Evolutionary conservation across 2,888 invertebrate species (phyloP).

Genomic region (Lamproptera curius): DNA sequence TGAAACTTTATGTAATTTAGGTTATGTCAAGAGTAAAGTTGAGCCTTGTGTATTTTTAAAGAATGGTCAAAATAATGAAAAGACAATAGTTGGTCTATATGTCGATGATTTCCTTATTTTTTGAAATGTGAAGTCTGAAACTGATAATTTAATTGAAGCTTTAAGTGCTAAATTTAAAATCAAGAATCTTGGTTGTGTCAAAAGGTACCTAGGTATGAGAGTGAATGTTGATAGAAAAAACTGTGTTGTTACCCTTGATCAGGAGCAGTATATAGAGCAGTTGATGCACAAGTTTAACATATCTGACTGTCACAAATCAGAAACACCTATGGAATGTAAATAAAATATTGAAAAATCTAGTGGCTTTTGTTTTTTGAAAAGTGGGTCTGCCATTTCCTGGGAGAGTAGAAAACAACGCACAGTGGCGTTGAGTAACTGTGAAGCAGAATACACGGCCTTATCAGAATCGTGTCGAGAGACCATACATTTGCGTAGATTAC

Average conservation of each 20-base stretch:
- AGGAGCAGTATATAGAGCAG: constrained; percentile 16
- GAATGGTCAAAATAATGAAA: constrained; percentile 6
- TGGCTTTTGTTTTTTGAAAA: background rate
- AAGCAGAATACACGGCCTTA: constrained; percentile 18
- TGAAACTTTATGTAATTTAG: constrained; percentile 8
- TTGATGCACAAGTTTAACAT: constrained; percentile 17
- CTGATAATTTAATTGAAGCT: constrained; percentile 5
- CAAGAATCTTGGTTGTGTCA: constrained; percentile 18
- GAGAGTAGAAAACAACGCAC: constrained; percentile 17
- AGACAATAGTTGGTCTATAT: constrained; percentile 15
- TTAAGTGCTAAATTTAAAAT: constrained; percentile 19
- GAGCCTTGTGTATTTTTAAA: constrained; percentile 16
- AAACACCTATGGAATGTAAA: constrained; percentile 17
- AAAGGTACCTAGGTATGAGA: constrained; percentile 17
- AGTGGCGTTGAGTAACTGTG: constrained; percentile 13
- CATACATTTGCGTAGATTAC: constrained; percentile 11
- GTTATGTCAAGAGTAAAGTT: constrained; percentile 6
- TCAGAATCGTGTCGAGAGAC: constrained; percentile 21
- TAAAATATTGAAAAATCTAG: constrained; percentile 14
- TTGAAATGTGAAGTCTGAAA: constrained; percentile 18
- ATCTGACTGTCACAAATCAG: constrained; percentile 10
- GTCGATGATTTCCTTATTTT: constrained; percentile 21
- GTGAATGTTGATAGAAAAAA: constrained; percentile 10
- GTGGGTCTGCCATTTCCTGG: background rate
- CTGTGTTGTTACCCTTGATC: constrained; percentile 15